A percentile compares a stretch with the other conserved stretches of the same genome.
These are phyloP conservation scores for Alauda arvensis DNA, from an alignment of 2,797 vertebrate genomes.

Conservation along the genomic window DNA sequence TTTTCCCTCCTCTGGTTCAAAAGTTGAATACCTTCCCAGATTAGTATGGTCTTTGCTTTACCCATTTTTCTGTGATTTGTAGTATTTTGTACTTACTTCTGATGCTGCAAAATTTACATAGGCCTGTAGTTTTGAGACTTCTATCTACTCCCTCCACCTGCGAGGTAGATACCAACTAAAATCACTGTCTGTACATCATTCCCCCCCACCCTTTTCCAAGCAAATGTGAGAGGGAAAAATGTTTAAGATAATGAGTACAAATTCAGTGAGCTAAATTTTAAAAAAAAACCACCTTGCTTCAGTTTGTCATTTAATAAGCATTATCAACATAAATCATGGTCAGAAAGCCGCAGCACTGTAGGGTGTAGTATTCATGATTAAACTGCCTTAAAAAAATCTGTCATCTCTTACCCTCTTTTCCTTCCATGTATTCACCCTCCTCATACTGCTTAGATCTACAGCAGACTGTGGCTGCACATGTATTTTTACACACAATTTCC, in stretches of 20 bases:
- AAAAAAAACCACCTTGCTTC: neutral
- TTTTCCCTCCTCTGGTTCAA: neutral
- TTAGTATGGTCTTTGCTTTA: neutral
- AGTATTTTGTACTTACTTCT: neutral
- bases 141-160: neutral
- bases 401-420: conserved; percentile 2
- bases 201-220: neutral
- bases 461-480: neutral
- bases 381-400: neutral
- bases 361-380: conserved; percentile 8
- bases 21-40: neutral
- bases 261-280: neutral
- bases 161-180: neutral
- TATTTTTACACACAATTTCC: conserved; percentile 16
- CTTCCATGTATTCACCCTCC: neutral
- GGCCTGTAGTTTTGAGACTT: neutral
- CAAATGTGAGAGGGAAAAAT: neutral
- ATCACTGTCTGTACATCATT: neutral
- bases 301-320: conserved; percentile 10
- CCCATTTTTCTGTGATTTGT: neutral
- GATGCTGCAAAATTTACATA: neutral
- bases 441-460: neutral
- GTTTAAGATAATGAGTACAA: neutral
- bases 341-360: conserved; percentile 6
- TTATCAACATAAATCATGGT: conserved; percentile 6